Evolutionary conservation across 2,113 vertebrate species (phyloP).

Genomic region (Channa argus): DNA sequence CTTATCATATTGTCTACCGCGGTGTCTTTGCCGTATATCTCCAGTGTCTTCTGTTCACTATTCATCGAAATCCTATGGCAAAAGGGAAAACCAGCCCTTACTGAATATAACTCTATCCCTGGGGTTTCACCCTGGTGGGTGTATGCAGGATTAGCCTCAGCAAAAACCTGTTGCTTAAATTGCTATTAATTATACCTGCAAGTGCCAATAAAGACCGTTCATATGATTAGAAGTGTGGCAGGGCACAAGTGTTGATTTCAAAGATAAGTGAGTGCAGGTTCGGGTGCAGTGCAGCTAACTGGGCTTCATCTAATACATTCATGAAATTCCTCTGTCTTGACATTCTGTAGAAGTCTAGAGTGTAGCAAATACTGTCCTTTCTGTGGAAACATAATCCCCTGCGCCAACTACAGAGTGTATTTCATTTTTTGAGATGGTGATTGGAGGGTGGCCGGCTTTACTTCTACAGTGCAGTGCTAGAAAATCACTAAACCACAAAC

Average conservation of each 20-base stretch:
- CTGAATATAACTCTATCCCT: constrained; percentile 24
- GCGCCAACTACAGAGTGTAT: constrained; percentile 40
- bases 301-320: constrained; percentile 55
- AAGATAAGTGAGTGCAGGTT: constrained; percentile 17
- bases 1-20: constrained; percentile 28
- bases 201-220: constrained; percentile 19
- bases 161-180: constrained; percentile 14
- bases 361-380: constrained; percentile 47
- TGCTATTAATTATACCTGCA: constrained; percentile 24
- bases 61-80: constrained; percentile 18
- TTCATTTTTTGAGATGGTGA: constrained; percentile 41
- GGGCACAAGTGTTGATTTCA: constrained; percentile 13
- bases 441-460: constrained; percentile 42
- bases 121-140: constrained; percentile 2
- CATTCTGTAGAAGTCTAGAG: constrained; percentile 46
- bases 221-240: background rate
- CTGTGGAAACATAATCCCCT: constrained; percentile 61
- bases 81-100: constrained; percentile 13
- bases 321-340: constrained; percentile 59
- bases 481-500: constrained; percentile 53
- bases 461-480: constrained; percentile 25
- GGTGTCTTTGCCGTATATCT: constrained; percentile 22
- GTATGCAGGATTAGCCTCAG: background rate
- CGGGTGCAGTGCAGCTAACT: constrained; percentile 34
- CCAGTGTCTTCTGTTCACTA: constrained; percentile 26